Percentiles rank a stretch among this genome's conserved stretches.
These are phyloP conservation scores for Diorhabda sublineata DNA, from an alignment of 1,140 invertebrate species.

Conservation along the genomic window DNA sequence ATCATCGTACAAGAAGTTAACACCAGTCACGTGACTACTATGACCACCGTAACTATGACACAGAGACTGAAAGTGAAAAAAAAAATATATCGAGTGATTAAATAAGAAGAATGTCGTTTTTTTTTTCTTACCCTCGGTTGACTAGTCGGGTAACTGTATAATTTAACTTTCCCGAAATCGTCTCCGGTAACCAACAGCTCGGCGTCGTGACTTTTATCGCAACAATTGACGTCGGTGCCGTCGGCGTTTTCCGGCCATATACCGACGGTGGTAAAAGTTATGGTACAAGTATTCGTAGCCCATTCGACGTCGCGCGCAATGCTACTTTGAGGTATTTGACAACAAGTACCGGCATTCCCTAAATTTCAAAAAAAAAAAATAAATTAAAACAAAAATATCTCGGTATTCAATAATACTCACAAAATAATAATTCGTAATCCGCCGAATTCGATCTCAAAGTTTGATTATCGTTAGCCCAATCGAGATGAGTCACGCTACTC, in stretches of 20 bases:
- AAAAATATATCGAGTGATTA: neutral
- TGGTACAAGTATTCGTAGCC: slow-evolving; percentile 75
- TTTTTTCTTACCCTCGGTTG: slow-evolving; percentile 70
- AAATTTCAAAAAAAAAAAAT: slow-evolving; percentile 21
- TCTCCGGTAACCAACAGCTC: slow-evolving; percentile 78
- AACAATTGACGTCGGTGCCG: slow-evolving; percentile 85
- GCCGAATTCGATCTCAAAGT: slow-evolving; percentile 84
- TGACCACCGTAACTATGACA: slow-evolving; percentile 77
- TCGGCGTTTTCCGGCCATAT: slow-evolving; percentile 90
- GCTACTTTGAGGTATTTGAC: slow-evolving; percentile 71
- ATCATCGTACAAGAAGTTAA: slow-evolving; percentile 78
- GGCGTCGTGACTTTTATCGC: slow-evolving; percentile 63
- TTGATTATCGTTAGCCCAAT: slow-evolving; percentile 83
- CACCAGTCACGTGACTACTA: slow-evolving; percentile 85
- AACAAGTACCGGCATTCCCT: slow-evolving; percentile 85
- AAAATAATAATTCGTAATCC: slow-evolving; percentile 87
- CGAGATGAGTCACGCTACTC: slow-evolving; percentile 85
- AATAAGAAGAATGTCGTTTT: neutral
- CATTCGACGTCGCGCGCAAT: slow-evolving; percentile 75
- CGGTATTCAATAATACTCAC: slow-evolving; percentile 56
- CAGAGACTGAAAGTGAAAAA: slow-evolving; percentile 63
- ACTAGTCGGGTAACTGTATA: slow-evolving; percentile 77
- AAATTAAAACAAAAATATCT: neutral
- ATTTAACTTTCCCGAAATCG: slow-evolving; percentile 89
- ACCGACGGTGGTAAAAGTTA: slow-evolving; percentile 74